Conservation (phyloP, 2,797 vertebrate genomes). For the Melanotaenia trifasciata region DNA sequence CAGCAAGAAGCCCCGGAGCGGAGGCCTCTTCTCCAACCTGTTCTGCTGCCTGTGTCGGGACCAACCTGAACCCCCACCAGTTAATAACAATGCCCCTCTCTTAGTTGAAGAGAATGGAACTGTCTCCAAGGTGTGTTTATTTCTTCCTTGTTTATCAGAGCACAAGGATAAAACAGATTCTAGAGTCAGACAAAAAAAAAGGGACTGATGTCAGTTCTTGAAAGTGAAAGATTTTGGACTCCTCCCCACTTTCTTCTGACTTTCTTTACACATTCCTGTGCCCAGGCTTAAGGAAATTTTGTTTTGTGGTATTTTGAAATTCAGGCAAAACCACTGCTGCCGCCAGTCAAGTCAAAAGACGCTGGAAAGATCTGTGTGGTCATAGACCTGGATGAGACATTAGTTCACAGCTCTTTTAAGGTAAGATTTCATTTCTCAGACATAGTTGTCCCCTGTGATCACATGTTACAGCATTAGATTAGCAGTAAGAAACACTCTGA, state of each 20-base stretch:
- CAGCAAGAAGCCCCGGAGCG: slow-evolving; percentile 88
- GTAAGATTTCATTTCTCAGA: slow-evolving; percentile 60
- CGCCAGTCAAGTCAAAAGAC: slow-evolving; percentile 91
- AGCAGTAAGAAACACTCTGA: slow-evolving; percentile 3
- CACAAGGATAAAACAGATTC: neutral
- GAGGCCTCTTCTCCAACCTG: slow-evolving; percentile 89
- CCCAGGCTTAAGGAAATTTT: neutral
- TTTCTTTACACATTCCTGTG: neutral
- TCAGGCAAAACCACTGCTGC: slow-evolving; percentile 90
- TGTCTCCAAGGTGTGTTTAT: slow-evolving; percentile 88
- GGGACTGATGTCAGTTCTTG: neutral
- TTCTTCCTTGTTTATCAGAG: neutral
- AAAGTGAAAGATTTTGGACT: neutral
- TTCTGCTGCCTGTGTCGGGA: slow-evolving; percentile 93
- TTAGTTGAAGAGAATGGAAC: slow-evolving; percentile 94
- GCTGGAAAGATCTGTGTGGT: slow-evolving; percentile 92
- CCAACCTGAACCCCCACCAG: slow-evolving; percentile 83
- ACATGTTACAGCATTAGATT: slow-evolving; percentile 25
- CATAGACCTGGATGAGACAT: slow-evolving; percentile 93
- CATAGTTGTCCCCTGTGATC: slow-evolving; percentile 14
- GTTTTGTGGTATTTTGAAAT: slow-evolving; percentile 64
- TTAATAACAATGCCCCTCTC: slow-evolving; percentile 92
- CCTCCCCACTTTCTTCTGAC: neutral
- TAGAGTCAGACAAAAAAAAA: too few relatives aligned
- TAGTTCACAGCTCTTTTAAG: slow-evolving; percentile 97